Percentiles rank a stretch among this genome's conserved stretches.
These are phyloP conservation scores for Eciton burchellii DNA, from an alignment of 1,140 invertebrate genomes.

Conservation along the genomic window DNA sequence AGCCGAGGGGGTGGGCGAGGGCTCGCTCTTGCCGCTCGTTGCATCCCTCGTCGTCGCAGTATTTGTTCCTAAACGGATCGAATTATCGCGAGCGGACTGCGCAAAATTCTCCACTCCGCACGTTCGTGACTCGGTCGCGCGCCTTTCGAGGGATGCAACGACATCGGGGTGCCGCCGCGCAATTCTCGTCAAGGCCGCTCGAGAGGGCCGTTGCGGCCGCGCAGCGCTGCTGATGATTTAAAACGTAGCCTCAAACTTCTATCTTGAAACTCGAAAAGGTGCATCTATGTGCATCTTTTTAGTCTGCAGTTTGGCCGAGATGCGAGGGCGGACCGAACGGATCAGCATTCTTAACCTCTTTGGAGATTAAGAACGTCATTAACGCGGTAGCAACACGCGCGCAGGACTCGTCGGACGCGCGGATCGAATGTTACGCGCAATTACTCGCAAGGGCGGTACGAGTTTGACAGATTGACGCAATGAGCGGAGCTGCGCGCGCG, in stretches of 20 bases:
- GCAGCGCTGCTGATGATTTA: neutral
- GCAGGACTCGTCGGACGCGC: neutral
- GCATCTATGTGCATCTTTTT: neutral
- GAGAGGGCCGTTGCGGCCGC: neutral
- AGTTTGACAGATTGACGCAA: slow-evolving; percentile 54
- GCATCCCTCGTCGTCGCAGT: slow-evolving; percentile 31
- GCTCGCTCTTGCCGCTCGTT: slow-evolving; percentile 46
- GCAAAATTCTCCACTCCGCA: slow-evolving; percentile 30
- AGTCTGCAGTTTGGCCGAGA: neutral
- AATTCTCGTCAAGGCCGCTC: neutral
- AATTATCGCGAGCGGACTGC: slow-evolving; percentile 55
- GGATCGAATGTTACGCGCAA: slow-evolving; percentile 60
- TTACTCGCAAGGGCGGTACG: slow-evolving; percentile 32
- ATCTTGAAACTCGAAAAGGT: neutral
- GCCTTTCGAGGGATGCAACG: neutral
- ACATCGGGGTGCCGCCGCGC: neutral
- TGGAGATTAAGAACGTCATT: slow-evolving; percentile 20
- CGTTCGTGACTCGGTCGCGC: slow-evolving; percentile 23
- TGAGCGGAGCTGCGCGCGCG: slow-evolving; percentile 65
- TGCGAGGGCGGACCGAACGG: neutral
- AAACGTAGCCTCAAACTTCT: neutral
- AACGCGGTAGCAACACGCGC: neutral
- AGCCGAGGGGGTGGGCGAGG: neutral
- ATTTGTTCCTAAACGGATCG: slow-evolving; percentile 64
- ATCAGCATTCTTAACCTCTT: neutral